phyloP scores from a whole-genome alignment of 2,797 vertebrate genomes.

The Manis crassicaudata region DNA sequence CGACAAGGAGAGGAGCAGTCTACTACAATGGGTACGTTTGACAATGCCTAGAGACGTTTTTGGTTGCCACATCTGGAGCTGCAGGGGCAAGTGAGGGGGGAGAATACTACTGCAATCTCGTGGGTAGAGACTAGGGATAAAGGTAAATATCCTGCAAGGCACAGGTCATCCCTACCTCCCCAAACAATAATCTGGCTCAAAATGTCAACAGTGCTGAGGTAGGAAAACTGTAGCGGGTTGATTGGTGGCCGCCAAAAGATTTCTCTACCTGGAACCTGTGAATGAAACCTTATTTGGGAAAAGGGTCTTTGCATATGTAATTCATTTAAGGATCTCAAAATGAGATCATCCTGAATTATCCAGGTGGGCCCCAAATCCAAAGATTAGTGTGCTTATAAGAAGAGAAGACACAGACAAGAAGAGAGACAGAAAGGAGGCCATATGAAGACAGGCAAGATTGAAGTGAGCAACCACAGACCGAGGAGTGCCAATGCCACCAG shows the following conservation, averaged over 20 bases:
- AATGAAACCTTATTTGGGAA: background rate
- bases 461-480: background rate
- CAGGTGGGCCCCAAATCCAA: background rate
- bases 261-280: background rate
- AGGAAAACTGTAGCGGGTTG: background rate
- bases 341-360: background rate
- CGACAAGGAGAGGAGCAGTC: background rate
- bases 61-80: background rate
- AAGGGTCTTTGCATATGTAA: background rate
- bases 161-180: background rate
- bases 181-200: background rate
- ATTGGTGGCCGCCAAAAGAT: background rate
- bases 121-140: background rate
- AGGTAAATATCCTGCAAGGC: background rate
- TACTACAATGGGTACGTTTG: background rate
- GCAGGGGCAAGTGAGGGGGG: background rate
- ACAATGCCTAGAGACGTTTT: background rate
- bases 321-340: background rate
- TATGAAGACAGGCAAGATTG: background rate
- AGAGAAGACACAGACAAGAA: background rate
- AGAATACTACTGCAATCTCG: background rate
- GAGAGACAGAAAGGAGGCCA: background rate
- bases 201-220: background rate
- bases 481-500: background rate
- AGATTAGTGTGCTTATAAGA: background rate